These are phyloP conservation scores for Enteromius mattozi DNA, from an alignment of 2,797 vertebrate species.

Conservation along the genomic window DNA sequence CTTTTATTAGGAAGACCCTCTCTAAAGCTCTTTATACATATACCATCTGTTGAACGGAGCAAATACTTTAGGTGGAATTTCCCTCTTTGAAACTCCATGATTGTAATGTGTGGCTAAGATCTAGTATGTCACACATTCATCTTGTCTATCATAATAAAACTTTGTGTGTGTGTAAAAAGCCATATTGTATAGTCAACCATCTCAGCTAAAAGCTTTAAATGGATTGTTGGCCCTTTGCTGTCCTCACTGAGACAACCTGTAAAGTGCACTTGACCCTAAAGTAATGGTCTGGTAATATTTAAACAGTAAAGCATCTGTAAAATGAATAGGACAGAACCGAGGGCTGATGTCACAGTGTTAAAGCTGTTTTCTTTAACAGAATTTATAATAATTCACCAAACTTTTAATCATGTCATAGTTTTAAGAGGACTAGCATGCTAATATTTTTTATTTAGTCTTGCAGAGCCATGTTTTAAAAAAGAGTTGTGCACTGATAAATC, in stretches of 20 bases:
- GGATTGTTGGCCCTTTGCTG: neutral
- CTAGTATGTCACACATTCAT: slow-evolving; percentile 5
- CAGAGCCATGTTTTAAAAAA: neutral
- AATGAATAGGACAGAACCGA: slow-evolving; percentile 6
- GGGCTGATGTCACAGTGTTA: neutral
- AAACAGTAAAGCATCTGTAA: slow-evolving; percentile 17
- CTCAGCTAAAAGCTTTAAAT: neutral
- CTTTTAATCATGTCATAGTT: neutral
- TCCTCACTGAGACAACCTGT: slow-evolving; percentile 4
- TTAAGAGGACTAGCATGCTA: neutral
- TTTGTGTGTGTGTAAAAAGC: neutral
- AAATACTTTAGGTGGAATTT: slow-evolving; percentile 33
- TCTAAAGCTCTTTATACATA: slow-evolving; percentile 39
- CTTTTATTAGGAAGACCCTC: slow-evolving; percentile 14
- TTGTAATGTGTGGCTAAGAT: slow-evolving; percentile 1
- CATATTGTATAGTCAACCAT: neutral
- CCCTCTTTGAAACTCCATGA: slow-evolving; percentile 22
- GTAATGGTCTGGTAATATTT: slow-evolving; percentile 27
- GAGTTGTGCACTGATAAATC: neutral
- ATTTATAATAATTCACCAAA: neutral
- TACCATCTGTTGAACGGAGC: slow-evolving; percentile 39
- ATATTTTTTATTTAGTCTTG: neutral
- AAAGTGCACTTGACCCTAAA: slow-evolving; percentile 31
- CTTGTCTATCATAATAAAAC: neutral
- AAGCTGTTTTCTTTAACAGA: neutral